Evolutionary conservation across 2,797 vertebrate genomes (phyloP), one percentile per base, ranked within the genome.

Genomic region (Aldrovandia affinis): DNA sequence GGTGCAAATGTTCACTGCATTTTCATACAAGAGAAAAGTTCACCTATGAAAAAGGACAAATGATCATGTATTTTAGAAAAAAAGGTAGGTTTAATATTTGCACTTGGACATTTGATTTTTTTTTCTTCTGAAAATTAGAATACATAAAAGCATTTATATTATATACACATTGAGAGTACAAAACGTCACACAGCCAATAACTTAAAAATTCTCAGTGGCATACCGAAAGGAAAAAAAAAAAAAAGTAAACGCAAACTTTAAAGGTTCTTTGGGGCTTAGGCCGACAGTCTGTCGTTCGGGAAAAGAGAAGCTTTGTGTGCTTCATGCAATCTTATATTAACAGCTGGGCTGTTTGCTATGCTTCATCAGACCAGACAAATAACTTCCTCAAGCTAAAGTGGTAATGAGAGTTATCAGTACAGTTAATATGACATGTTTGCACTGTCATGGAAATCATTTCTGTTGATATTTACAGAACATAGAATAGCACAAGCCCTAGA

Each of bases 171-270:
- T 77, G 78, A 88, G 80, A 88, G 87, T 89, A 88, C 89, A 78
- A 22, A 92, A 84, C 86, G 88, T 88, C 85, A 88, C 88, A 92
- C 86, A 92, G 89, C 84, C 88, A 91, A 92, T 92, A 93, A 94
- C 92, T 93, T 93, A 92, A 93, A 90, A 90, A 90, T 73, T 89
- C 79, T 36, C 87, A 86, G 63, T 79, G 63, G 88, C 30, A 39
- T 54, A 39, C 78, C 61, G 42, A 33, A 73, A 80, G 36, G 30
- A 33, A 70, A 70, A 33, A 36, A 14, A 70, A 12, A 50, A 50
- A 59, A 59, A 52, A 80, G 52, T 3, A 39, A 33, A 79, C 10
- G 0, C n/a, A 59, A 57, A 33, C 42, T 7, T 22, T 50, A 33
- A 33, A 54, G 39, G 78, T 82, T 85, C 82, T 85, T 75, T 52